phyloP scores from a whole-genome alignment of 2,888 invertebrate genomes.

The Pilophorus perplexus region DNA sequence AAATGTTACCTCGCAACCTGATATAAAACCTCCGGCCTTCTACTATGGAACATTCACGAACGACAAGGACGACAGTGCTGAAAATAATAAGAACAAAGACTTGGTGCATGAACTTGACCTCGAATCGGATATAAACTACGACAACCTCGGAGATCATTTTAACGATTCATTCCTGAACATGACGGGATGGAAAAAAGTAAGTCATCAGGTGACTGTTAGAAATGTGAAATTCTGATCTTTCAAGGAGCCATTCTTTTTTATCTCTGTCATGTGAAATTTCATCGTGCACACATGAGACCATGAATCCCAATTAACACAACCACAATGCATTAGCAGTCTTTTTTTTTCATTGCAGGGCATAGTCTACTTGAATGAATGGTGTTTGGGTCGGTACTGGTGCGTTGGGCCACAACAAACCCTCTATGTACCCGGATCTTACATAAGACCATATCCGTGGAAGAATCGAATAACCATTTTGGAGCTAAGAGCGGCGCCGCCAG shows the following conservation, averaged over 20 bases:
- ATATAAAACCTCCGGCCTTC: constrained; percentile 14
- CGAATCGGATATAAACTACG: neutral
- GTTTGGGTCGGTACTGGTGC: constrained; percentile 21
- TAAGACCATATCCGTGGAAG: neutral
- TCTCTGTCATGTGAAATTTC: neutral
- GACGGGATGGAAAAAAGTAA: constrained; percentile 50
- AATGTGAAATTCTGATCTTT: too few relatives aligned
- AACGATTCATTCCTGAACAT: constrained; percentile 49
- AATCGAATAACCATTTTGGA: constrained; percentile 7
- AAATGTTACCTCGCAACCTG: too few relatives aligned
- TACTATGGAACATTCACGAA: neutral
- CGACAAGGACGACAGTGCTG: neutral
- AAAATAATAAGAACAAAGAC: neutral
- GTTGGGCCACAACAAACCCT: constrained; percentile 13
- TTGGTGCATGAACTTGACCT: neutral
- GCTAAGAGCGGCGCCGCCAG: neutral
- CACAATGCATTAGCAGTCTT: neutral
- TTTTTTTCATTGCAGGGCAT: neutral
- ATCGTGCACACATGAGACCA: neutral
- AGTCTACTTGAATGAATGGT: constrained; percentile 3
- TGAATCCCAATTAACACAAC: neutral
- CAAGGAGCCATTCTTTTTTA: too few relatives aligned
- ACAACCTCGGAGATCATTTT: constrained; percentile 3
- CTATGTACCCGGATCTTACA: neutral
- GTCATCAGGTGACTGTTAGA: constrained; percentile 12